Evolutionary conservation across 1,140 invertebrate genomes (phyloP), one percentile per base, ranked within the genome.

Genomic region (Rhagoletis zephyria): DNA sequence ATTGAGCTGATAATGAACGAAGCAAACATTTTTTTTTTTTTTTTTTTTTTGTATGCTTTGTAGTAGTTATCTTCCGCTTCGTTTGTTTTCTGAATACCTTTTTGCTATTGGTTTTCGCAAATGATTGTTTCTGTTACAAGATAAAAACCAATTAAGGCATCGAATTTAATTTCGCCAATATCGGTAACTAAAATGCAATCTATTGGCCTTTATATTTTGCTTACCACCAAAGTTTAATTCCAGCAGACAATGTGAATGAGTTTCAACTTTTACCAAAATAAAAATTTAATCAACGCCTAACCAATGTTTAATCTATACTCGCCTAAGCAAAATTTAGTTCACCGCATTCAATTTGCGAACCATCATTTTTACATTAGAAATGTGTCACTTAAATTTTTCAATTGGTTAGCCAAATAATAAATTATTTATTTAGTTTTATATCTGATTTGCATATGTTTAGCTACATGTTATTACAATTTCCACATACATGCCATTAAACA

Each of bases 1-100:
- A 81, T 81, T 81, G 74, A 19, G 74, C 74, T 81, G 45, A 19
- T 81, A 81, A 81, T 81, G 74, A 81, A 81, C 45, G 6, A 56
- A 56, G 51, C 48, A 51, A 81, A 81, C 45, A 10, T 51, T 81
- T 81, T 81, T 19, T 42, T 12, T 45, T 74, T 45, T 70, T 42
- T 48, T 48, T 30, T 19, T 65, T 19, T 70, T 45, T 42, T 70
- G 10, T 14, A 30, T 67, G 30, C 12, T n/a, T n/a, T n/a, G n/a
- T 74, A 7, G 12, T 16, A 74, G 67, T 74, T 74, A 74, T 81
- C 74, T 81, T 56, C 9, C 74, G 48, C n/a, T 81, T 56, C 6
- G 16, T 6, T 63, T n/a, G 16, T 63, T 63, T 63, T 12, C 61
- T 14, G 61, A 63, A 4, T 56, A 56, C 51, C 9, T 56, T 56